These are phyloP conservation scores for Neosilurus hyrtlii DNA, from an alignment of 2,797 vertebrate genomes.

Conservation along the genomic window DNA sequence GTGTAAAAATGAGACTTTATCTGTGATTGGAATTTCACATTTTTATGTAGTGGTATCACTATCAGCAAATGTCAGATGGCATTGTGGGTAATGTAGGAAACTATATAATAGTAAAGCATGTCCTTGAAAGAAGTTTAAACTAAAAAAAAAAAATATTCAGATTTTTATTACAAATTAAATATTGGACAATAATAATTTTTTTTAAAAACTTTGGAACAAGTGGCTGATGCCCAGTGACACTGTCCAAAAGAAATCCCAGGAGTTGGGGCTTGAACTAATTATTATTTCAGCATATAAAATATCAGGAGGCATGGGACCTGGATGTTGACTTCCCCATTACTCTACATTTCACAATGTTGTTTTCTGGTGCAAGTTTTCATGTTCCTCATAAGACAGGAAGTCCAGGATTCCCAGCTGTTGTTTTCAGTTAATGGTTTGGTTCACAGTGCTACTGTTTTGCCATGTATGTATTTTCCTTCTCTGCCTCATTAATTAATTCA, in stretches of 20 bases:
- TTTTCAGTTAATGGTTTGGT: neutral
- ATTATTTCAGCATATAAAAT: neutral
- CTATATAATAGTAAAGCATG: neutral
- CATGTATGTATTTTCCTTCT: neutral
- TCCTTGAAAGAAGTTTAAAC: neutral
- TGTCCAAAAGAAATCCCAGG: neutral
- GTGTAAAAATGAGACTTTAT: neutral
- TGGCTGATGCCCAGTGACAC: neutral
- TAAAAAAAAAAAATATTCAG: too few relatives aligned
- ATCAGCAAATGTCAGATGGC: neutral
- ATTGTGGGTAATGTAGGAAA: neutral
- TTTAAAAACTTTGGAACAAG: neutral
- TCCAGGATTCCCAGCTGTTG: neutral
- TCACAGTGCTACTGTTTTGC: neutral
- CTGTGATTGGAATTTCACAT: neutral
- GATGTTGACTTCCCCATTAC: neutral
- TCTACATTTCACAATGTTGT: neutral
- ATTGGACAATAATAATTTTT: neutral
- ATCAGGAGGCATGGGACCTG: neutral
- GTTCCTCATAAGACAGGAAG: slow-evolving; percentile 19
- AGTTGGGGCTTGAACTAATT: neutral
- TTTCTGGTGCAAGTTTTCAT: neutral
- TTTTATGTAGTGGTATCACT: neutral
- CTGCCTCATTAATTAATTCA: neutral
- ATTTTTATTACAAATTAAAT: neutral